These are phyloP conservation scores for Butastur rufipennis DNA, from an alignment of 2,113 vertebrate species.

Conservation along the genomic window DNA sequence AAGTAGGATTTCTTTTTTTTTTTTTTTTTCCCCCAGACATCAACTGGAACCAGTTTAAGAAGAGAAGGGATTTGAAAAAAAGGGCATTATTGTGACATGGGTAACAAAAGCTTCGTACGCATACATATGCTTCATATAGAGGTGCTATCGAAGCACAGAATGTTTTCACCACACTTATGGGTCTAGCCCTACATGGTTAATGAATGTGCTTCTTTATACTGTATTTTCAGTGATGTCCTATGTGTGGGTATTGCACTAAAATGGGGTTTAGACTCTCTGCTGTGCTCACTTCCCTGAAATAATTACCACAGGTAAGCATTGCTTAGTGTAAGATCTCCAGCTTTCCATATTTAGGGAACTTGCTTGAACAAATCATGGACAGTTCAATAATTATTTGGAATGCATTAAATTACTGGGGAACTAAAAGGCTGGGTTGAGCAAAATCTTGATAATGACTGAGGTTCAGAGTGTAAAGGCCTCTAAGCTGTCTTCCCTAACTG, in stretches of 20 bases:
- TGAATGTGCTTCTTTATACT: background rate
- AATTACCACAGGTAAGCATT: background rate
- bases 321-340: background rate
- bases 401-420: background rate
- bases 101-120: background rate
- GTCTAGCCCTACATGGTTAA: background rate
- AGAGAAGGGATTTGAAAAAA: background rate
- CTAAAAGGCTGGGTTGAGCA: background rate
- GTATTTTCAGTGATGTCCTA: background rate
- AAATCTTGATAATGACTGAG: background rate
- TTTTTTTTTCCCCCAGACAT: too few relatives aligned
- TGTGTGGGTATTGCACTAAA: background rate
- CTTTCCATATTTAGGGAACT: background rate
- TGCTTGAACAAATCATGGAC: background rate
- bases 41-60: background rate
- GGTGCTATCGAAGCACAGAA: background rate
- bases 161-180: background rate
- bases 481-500: background rate
- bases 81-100: background rate
- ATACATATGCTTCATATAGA: background rate
- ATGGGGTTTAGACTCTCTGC: background rate
- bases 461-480: background rate
- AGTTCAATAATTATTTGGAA: background rate
- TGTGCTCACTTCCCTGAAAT: background rate
- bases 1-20: accelerated